phyloP scores from a whole-genome alignment of 2,888 invertebrate genomes.

The Microdon myrmicae region DNA sequence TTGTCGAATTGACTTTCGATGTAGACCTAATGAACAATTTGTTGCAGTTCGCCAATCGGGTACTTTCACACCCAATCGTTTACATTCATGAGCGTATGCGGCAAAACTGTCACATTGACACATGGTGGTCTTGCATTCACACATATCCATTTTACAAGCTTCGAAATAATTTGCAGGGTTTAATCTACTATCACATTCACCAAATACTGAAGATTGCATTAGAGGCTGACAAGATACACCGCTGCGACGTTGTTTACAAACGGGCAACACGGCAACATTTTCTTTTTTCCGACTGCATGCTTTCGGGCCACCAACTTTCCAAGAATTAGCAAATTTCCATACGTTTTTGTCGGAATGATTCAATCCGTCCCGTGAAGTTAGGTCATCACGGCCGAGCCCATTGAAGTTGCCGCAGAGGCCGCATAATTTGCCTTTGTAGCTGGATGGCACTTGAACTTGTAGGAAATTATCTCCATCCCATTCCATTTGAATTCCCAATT shows the following conservation, averaged over 20 bases:
- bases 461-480: conserved; percentile 96
- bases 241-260: conserved; percentile 69
- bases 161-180: conserved; percentile 85
- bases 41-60: conserved; percentile 78
- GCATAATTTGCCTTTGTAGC: conserved; percentile 81
- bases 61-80: conserved; percentile 78
- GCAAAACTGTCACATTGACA: conserved; percentile 92
- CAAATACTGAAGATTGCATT: conserved; percentile 71
- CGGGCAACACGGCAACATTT: conserved; percentile 66
- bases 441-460: conserved; percentile 82
- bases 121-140: conserved; percentile 81
- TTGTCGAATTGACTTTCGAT: conserved; percentile 45
- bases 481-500: conserved; percentile 82
- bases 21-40: conserved; percentile 71
- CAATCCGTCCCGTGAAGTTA: conserved; percentile 76
- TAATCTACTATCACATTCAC: conserved; percentile 81
- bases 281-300: conserved; percentile 74
- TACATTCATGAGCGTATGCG: conserved; percentile 89
- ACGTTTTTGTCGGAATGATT: conserved; percentile 72
- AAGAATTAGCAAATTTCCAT: conserved; percentile 85
- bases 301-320: conserved; percentile 86
- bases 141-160: conserved; percentile 88
- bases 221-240: conserved; percentile 70
- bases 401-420: conserved; percentile 97
- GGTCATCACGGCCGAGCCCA: conserved; percentile 85